Percentiles rank a stretch among this genome's conserved stretches.
phyloP scores from a whole-genome alignment of 2,888 invertebrate genomes.

The Eudasyphora cyanicolor region DNA sequence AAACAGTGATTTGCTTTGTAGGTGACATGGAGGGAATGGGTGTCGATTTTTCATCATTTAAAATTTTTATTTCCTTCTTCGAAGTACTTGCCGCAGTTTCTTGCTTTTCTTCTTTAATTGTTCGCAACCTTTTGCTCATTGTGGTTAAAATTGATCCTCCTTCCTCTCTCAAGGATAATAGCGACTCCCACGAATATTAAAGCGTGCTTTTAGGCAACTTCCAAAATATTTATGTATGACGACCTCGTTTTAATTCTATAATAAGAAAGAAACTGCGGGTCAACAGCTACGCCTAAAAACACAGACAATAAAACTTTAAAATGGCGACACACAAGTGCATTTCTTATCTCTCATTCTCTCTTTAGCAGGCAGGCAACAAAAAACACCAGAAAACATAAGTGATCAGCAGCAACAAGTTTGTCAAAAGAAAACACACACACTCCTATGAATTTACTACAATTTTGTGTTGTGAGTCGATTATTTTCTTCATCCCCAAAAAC shows the following conservation, averaged over 20 bases:
- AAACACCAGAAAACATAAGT: conserved; percentile 6
- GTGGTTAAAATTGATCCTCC: too few species aligned
- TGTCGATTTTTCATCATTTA: conserved; percentile 68
- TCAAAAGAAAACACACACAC: conserved; percentile 1
- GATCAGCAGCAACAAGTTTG: conserved; percentile 67
- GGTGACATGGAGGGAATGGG: conserved; percentile 54
- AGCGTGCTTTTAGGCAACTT: conserved; percentile 61
- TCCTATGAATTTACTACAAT: conserved; percentile 8
- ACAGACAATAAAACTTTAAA: conserved; percentile 46
- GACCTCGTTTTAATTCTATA: conserved; percentile 65
- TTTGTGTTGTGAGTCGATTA: conserved; percentile 31
- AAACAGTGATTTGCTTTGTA: conserved; percentile 65
- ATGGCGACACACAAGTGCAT: conserved; percentile 60
- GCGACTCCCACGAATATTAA: conserved; percentile 27
- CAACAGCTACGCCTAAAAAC: conserved; percentile 67
- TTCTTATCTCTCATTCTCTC: conserved; percentile 28
- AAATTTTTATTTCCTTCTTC: conserved; percentile 67
- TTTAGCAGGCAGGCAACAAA: too few species aligned
- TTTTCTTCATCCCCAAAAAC: conserved; percentile 7
- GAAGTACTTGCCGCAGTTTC: conserved; percentile 7
- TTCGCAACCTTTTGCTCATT: conserved; percentile 44
- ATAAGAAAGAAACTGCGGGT: conserved; percentile 37
- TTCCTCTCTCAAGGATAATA: conserved; percentile 48
- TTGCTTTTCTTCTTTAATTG: conserved; percentile 7
- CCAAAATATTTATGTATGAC: neutral